phyloP scores from a whole-genome alignment of 2,113 vertebrate species.

The Zosterops japonicus region DNA sequence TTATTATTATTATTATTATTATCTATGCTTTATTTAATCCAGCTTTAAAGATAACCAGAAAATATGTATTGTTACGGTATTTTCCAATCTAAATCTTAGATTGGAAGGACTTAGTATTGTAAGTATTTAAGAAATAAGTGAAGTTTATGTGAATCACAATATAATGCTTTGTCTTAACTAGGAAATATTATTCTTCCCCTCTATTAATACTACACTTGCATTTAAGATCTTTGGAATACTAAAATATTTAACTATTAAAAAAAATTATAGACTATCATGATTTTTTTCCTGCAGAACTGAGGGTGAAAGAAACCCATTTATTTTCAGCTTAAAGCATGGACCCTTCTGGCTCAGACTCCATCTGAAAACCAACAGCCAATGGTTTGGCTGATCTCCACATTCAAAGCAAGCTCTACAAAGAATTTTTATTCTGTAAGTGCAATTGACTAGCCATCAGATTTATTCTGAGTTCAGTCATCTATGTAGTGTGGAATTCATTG shows the following conservation, averaged over 20 bases:
- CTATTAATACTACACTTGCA: background rate
- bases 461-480: background rate
- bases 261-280: background rate
- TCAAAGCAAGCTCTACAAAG: background rate
- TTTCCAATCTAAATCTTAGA: background rate
- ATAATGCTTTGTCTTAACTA: background rate
- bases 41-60: background rate
- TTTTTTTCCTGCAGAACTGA: background rate
- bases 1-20: background rate
- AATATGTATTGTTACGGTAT: background rate
- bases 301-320: background rate
- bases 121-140: background rate
- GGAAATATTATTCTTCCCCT: background rate
- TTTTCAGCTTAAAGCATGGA: background rate
- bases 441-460: background rate
- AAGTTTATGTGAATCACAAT: background rate
- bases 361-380: background rate
- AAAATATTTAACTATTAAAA: background rate
- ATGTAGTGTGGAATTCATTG: background rate
- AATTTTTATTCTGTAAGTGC: background rate
- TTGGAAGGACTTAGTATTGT: background rate
- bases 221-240: background rate
- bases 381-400: background rate
- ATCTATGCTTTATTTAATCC: background rate
- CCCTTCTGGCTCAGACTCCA: background rate